Conservation (phyloP, 2,888 invertebrate species). For the Catocala sponsa region DNA sequence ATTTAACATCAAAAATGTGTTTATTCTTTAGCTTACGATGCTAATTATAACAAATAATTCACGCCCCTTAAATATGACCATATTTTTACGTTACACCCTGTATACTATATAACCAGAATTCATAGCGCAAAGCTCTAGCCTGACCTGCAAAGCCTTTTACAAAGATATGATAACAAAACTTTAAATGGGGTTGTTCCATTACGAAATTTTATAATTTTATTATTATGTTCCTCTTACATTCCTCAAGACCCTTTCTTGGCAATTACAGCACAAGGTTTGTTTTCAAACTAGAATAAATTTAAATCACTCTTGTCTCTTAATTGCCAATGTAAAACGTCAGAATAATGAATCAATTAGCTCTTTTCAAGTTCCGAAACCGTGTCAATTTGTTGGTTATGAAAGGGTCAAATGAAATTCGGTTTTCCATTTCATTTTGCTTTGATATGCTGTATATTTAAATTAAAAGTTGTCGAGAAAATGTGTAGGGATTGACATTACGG, state of each 20-base stretch:
- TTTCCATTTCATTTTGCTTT: slow-evolving; percentile 13
- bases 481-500: neutral
- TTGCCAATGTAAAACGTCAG: slow-evolving; percentile 29
- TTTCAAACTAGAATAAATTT: slow-evolving; percentile 27
- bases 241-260: slow-evolving; percentile 9
- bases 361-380: slow-evolving; percentile 22
- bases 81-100: too few relatives aligned
- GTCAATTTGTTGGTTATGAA: slow-evolving; percentile 22
- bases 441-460: neutral
- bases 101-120: too few relatives aligned
- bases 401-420: slow-evolving; percentile 18
- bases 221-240: slow-evolving; percentile 12
- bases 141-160: neutral
- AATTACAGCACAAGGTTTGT: slow-evolving; percentile 24
- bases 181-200: slow-evolving; percentile 15
- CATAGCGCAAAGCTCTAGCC: too few relatives aligned
- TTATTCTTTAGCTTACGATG: too few relatives aligned
- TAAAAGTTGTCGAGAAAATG: neutral
- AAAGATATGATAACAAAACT: slow-evolving; percentile 13
- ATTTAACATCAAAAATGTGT: too few relatives aligned
- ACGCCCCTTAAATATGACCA: too few relatives aligned
- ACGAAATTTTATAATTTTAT: slow-evolving; percentile 24
- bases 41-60: too few relatives aligned
- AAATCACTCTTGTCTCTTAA: slow-evolving; percentile 33
- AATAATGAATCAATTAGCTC: slow-evolving; percentile 35